Evolutionary conservation across 2,113 vertebrate genomes (phyloP).

Genomic region (Columbina picui): DNA sequence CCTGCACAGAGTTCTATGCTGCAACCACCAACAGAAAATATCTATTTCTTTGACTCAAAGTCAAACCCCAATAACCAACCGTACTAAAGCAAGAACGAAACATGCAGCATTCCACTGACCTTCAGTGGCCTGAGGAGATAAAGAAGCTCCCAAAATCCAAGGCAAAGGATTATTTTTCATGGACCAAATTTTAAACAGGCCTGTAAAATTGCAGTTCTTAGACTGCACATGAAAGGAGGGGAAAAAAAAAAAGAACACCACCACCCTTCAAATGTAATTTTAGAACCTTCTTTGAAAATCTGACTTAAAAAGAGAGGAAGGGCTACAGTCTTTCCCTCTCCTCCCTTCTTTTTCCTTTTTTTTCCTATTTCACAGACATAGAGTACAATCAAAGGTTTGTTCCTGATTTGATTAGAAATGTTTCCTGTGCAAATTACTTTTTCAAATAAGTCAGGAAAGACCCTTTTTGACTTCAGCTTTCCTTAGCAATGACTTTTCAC

Average conservation of each 20-base stretch:
- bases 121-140: background rate
- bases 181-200: background rate
- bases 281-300: background rate
- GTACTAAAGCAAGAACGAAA: background rate
- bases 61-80: background rate
- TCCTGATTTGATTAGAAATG: background rate
- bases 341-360: background rate
- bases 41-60: background rate
- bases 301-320: background rate
- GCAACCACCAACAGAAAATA: background rate
- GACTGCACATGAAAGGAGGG: fast-evolving
- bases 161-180: background rate
- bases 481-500: background rate
- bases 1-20: background rate
- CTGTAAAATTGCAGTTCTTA: background rate
- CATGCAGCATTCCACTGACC: background rate
- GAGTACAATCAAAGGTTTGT: background rate
- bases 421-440: background rate
- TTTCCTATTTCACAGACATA: background rate
- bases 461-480: background rate
- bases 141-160: background rate
- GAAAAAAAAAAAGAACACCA: background rate
- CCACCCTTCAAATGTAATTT: background rate
- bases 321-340: background rate
- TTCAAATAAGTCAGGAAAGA: background rate